Percentiles rank a stretch among this genome's conserved stretches.
Evolutionary conservation across 2,797 vertebrate genomes (phyloP).

Genomic region (Enteromius paludinosus): DNA sequence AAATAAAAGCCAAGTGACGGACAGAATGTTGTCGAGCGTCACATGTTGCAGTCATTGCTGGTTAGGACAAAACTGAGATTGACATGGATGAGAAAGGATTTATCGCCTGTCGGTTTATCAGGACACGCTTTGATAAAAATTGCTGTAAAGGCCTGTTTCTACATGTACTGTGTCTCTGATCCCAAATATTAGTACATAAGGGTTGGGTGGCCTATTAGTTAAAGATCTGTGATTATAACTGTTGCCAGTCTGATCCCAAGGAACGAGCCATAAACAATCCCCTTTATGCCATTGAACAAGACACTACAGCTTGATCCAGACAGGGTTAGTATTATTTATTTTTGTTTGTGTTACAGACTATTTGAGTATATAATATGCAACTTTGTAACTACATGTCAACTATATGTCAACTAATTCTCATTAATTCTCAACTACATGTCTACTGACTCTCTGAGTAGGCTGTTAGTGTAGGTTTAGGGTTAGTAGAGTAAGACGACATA

Average conservation of each 20-base stretch:
- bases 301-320: not conserved
- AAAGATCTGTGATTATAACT: constrained; percentile 1
- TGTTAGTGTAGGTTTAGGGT: too few species aligned
- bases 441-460: too few species aligned
- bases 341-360: not conserved
- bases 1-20: constrained; percentile 19
- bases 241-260: not conserved
- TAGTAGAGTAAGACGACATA: too few species aligned
- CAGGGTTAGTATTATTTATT: not conserved
- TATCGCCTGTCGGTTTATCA: constrained; percentile 15
- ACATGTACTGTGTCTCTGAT: constrained; percentile 23
- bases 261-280: not conserved
- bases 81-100: not conserved
- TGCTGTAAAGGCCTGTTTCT: constrained; percentile 34
- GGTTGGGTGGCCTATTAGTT: not conserved
- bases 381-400: too few species aligned
- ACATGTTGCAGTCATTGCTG: constrained; percentile 21
- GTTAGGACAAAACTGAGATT: constrained; percentile 32
- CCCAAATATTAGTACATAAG: constrained; percentile 3
- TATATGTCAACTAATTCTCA: too few species aligned
- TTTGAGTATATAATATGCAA: too few species aligned
- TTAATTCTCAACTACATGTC: too few species aligned
- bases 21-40: constrained; percentile 8
- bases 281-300: not conserved
- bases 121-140: not conserved